A percentile compares a stretch with the other conserved stretches of the same genome.
Conservation (phyloP, 2,888 invertebrate species). For the Steinernema scapterisci region DNA sequence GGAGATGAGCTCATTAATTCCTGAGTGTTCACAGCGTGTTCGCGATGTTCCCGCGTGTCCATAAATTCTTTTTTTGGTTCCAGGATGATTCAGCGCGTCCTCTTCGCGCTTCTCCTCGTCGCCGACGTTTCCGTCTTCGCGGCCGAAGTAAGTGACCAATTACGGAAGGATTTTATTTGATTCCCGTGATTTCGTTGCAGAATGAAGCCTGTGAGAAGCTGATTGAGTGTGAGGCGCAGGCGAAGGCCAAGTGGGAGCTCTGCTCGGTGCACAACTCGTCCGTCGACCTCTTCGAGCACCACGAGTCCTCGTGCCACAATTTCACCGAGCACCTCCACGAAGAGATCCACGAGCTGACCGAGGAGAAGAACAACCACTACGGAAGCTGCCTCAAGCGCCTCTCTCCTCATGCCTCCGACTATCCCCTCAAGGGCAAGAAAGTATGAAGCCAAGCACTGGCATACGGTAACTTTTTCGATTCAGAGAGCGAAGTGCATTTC, state of each 20-base stretch:
- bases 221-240: slow-evolving; percentile 31
- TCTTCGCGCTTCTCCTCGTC: slow-evolving; percentile 2
- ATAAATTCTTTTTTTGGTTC: neutral
- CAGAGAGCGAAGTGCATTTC: slow-evolving; percentile 17
- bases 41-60: neutral
- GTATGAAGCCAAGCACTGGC: neutral
- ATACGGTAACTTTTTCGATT: neutral
- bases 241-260: slow-evolving; percentile 24
- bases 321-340: slow-evolving; percentile 21
- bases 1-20: slow-evolving; percentile 28
- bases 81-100: slow-evolving; percentile 5
- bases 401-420: slow-evolving; percentile 23
- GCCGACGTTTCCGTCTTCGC: neutral
- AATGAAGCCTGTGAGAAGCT: slow-evolving; percentile 28
- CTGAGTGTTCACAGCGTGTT: neutral
- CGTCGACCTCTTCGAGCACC: slow-evolving; percentile 2
- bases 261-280: slow-evolving; percentile 1
- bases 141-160: slow-evolving; percentile 20
- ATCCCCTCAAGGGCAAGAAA: slow-evolving; percentile 22
- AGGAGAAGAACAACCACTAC: neutral
- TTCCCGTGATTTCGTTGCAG: neutral
- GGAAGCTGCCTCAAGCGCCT: slow-evolving; percentile 14
- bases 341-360: slow-evolving; percentile 19
- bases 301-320: slow-evolving; percentile 12
- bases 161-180: neutral